Percentiles rank a stretch among this genome's conserved stretches.
Conservation (phyloP, 2,888 invertebrate species). For the Siphlonurus alternatus region DNA sequence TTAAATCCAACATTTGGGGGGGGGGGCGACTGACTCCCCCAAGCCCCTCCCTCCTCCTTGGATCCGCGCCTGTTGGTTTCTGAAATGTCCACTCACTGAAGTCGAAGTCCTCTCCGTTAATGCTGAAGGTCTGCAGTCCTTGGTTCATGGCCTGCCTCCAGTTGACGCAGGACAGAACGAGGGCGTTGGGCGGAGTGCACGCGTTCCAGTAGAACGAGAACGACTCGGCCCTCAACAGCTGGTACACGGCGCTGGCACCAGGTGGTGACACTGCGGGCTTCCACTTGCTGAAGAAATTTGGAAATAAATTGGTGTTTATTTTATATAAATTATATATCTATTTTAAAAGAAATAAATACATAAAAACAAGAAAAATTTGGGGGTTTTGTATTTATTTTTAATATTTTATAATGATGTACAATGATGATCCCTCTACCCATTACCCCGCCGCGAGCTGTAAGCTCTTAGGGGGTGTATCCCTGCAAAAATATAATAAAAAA, state of each 20-base stretch:
- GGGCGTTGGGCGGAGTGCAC: conserved; percentile 28
- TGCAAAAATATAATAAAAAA: too few relatives aligned
- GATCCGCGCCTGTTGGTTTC: too few relatives aligned
- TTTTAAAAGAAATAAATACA: too few relatives aligned
- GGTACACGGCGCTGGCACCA: conserved; percentile 43
- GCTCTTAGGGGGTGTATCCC: too few relatives aligned
- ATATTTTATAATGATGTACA: too few relatives aligned
- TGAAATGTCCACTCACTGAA: conserved; percentile 48
- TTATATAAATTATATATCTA: not conserved
- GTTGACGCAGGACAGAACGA: conserved; percentile 37
- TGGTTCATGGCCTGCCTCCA: conserved; percentile 63
- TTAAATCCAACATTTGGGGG: too few relatives aligned
- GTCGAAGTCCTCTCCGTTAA: conserved; percentile 60
- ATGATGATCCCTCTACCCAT: too few relatives aligned
- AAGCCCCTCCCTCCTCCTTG: too few relatives aligned
- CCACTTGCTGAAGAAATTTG: conserved; percentile 52
- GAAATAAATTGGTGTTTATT: not conserved
- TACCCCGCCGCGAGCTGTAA: too few relatives aligned
- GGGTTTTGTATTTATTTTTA: conserved; percentile 5
- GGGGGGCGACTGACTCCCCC: too few relatives aligned
- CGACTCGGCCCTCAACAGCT: conserved; percentile 58
- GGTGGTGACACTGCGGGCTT: conserved; percentile 45
- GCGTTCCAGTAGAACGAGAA: conserved; percentile 64
- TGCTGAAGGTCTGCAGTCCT: conserved; percentile 56
- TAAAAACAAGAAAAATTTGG: too few relatives aligned